Conservation (phyloP, 2,888 invertebrate species). For the Synergus itoensis region DNA sequence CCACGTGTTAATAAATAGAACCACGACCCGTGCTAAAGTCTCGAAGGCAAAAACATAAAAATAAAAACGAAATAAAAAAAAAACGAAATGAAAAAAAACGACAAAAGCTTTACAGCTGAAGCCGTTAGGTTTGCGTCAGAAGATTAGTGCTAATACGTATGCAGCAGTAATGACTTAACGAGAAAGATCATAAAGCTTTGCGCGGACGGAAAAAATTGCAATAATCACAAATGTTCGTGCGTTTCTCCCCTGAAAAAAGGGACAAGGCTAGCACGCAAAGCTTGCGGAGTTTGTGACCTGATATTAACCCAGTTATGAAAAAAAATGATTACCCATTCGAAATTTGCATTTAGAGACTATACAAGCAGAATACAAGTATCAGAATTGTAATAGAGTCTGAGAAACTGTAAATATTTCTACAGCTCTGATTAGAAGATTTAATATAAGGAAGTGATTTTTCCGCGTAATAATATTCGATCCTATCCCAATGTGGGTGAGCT, state of each 20-base stretch:
- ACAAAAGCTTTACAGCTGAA: neutral
- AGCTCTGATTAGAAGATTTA: neutral
- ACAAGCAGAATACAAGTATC: neutral
- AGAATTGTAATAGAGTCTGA: neutral
- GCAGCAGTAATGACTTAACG: slow-evolving; percentile 35
- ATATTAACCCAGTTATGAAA: neutral
- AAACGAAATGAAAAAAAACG: no score
- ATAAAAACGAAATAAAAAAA: slow-evolving; percentile 5
- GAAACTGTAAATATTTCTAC: neutral
- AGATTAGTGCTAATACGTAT: slow-evolving; percentile 36
- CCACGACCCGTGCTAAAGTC: slow-evolving; percentile 8
- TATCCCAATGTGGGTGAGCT: neutral
- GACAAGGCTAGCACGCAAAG: slow-evolving; percentile 15
- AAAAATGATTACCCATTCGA: slow-evolving; percentile 7
- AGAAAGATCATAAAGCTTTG: slow-evolving; percentile 32
- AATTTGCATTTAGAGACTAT: neutral
- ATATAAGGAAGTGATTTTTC: neutral
- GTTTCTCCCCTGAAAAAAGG: neutral
- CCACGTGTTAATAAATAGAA: slow-evolving; percentile 39
- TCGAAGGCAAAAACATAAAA: slow-evolving; percentile 20
- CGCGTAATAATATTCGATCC: neutral
- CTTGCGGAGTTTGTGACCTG: neutral
- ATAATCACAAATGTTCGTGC: slow-evolving; percentile 23
- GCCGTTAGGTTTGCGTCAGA: slow-evolving; percentile 35
- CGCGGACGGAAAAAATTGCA: slow-evolving; percentile 19